phyloP scores from a whole-genome alignment of 2,888 invertebrate genomes.

The Synanthedon vespiformis region DNA sequence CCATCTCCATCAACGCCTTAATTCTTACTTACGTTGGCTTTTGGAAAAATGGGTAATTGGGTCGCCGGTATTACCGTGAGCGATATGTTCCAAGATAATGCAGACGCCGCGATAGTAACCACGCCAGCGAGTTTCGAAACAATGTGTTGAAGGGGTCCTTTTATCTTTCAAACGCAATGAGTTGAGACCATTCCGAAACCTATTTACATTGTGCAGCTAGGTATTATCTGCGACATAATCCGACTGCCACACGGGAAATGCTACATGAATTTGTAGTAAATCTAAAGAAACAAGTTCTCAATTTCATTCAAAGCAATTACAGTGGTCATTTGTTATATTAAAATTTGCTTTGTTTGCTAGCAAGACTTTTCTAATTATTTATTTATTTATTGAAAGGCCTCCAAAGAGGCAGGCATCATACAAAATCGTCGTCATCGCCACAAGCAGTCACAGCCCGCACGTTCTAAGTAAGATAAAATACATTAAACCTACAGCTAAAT shows the following conservation, averaged over 20 bases:
- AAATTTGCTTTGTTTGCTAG: too few relatives aligned
- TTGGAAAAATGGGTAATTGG: constrained; percentile 48
- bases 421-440: too few relatives aligned
- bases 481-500: too few relatives aligned
- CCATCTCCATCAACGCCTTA: constrained; percentile 37
- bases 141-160: not conserved
- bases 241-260: not conserved
- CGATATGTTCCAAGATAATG: not conserved
- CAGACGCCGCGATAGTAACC: not conserved
- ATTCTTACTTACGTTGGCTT: constrained; percentile 41
- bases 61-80: constrained; percentile 20
- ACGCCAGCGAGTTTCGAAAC: not conserved
- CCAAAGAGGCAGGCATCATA: too few relatives aligned
- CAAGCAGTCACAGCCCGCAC: too few relatives aligned
- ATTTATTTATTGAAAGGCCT: too few relatives aligned
- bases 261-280: not conserved
- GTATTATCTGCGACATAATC: not conserved
- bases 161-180: not conserved
- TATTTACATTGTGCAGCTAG: not conserved
- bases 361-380: too few relatives aligned
- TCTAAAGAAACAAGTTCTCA: not conserved
- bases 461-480: too few relatives aligned
- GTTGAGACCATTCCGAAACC: not conserved
- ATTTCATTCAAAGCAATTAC: too few relatives aligned
- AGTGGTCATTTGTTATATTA: too few relatives aligned